A percentile compares a stretch with the other conserved stretches of the same genome.
Evolutionary conservation across 2,888 invertebrate genomes (phyloP).

Genomic region (Elgonia sp.): DNA sequence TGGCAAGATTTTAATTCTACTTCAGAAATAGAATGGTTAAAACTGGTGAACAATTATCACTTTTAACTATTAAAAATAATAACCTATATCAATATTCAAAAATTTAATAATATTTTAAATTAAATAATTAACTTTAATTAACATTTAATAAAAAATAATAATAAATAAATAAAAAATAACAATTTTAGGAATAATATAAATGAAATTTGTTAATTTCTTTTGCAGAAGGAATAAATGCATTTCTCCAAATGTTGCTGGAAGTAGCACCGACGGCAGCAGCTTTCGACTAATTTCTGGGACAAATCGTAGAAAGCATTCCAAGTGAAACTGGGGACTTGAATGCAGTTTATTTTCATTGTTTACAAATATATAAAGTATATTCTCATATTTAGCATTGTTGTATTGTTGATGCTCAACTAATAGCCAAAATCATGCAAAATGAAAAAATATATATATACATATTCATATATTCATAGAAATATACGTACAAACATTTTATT

Average conservation of each 20-base stretch:
- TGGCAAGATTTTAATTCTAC: no score
- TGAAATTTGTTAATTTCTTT: slow-evolving; percentile 76
- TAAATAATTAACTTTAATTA: no score
- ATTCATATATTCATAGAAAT: slow-evolving; percentile 45
- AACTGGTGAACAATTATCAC: no score
- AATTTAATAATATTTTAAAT: no score
- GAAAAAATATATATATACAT: slow-evolving; percentile 48
- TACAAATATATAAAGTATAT: slow-evolving; percentile 55
- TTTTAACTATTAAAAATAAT: no score
- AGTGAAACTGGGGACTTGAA: slow-evolving; percentile 81
- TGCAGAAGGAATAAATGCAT: slow-evolving; percentile 95
- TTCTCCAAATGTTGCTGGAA: slow-evolving; percentile 95
- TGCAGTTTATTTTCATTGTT: slow-evolving; percentile 57
- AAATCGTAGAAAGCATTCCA: slow-evolving; percentile 84
- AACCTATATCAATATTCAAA: no score
- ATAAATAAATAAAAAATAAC: no score
- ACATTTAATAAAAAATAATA: no score
- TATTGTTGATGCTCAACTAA: slow-evolving; percentile 71
- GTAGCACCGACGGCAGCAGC: slow-evolving; percentile 96
- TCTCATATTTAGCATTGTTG: slow-evolving; percentile 71
- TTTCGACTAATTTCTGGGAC: slow-evolving; percentile 84
- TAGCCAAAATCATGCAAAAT: slow-evolving; percentile 62
- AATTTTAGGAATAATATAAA: not conserved
- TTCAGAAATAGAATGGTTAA: no score
- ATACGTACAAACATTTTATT: slow-evolving; percentile 64